These are phyloP conservation scores for Lycocorax pyrrhopterus DNA, from an alignment of 2,113 vertebrate genomes.

Conservation along the genomic window DNA sequence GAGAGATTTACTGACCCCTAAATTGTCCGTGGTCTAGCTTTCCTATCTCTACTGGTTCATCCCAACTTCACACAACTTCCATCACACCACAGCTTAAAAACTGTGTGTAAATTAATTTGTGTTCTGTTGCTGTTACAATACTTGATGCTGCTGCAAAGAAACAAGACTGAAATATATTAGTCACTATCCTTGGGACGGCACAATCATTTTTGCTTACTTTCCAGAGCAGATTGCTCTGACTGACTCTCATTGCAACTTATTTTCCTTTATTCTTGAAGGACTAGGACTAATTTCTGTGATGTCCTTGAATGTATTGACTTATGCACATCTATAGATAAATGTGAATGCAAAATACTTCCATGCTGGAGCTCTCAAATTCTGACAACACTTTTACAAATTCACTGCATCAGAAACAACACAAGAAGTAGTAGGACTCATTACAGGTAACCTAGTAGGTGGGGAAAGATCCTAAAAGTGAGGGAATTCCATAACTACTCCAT, in stretches of 20 bases:
- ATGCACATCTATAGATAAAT: background rate
- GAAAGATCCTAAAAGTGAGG: background rate
- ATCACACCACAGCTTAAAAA: background rate
- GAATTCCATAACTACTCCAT: background rate
- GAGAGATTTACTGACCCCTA: background rate
- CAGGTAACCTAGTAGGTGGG: background rate
- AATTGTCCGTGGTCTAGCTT: background rate
- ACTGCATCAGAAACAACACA: background rate
- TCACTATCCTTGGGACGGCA: background rate
- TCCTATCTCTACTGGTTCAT: background rate
- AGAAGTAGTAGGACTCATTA: background rate
- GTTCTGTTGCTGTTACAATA: background rate
- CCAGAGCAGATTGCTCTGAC: background rate
- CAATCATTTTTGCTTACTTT: background rate
- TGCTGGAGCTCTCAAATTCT: background rate
- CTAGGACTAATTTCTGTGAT: background rate
- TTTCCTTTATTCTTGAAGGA: background rate
- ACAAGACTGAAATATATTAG: background rate
- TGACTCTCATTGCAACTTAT: background rate
- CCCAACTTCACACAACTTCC: background rate
- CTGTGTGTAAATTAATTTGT: background rate
- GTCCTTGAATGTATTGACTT: background rate
- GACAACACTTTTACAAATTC: background rate
- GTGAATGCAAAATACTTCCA: background rate
- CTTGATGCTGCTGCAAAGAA: background rate